phyloP scores from a whole-genome alignment of 2,113 vertebrate species.

The Tauraco erythrolophus region DNA sequence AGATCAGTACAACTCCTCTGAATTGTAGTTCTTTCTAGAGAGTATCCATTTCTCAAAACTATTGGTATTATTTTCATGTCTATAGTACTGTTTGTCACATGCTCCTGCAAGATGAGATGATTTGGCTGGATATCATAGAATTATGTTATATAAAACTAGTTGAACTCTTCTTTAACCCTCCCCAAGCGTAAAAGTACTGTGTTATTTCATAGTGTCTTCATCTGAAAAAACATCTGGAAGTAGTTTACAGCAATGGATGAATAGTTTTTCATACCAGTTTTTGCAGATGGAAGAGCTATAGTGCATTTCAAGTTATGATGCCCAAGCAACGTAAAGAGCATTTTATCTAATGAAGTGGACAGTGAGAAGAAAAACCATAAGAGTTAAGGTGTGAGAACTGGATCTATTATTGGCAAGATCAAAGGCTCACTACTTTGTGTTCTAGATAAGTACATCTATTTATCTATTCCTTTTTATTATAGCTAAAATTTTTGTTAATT shows the following conservation, averaged over 20 bases:
- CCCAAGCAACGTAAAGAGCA: background rate
- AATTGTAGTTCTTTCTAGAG: background rate
- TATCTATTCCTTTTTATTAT: background rate
- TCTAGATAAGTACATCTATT: background rate
- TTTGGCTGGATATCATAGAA: background rate
- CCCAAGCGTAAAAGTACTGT: background rate
- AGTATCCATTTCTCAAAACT: background rate
- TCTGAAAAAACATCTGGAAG: background rate
- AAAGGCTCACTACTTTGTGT: background rate
- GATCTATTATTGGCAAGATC: background rate
- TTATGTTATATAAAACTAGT: background rate
- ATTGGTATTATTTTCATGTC: background rate
- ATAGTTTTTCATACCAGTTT: background rate
- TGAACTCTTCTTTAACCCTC: background rate
- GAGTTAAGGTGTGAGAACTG: background rate
- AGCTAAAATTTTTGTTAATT: background rate
- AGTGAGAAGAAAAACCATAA: fast-evolving
- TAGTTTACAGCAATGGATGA: background rate
- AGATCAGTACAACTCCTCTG: background rate
- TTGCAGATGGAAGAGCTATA: background rate
- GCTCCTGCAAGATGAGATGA: background rate
- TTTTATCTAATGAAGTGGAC: background rate
- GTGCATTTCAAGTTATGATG: background rate
- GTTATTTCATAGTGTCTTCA: background rate
- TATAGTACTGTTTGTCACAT: background rate